Evolutionary conservation across 2,888 invertebrate species (phyloP).

Genomic region (Uropetala carovei): DNA sequence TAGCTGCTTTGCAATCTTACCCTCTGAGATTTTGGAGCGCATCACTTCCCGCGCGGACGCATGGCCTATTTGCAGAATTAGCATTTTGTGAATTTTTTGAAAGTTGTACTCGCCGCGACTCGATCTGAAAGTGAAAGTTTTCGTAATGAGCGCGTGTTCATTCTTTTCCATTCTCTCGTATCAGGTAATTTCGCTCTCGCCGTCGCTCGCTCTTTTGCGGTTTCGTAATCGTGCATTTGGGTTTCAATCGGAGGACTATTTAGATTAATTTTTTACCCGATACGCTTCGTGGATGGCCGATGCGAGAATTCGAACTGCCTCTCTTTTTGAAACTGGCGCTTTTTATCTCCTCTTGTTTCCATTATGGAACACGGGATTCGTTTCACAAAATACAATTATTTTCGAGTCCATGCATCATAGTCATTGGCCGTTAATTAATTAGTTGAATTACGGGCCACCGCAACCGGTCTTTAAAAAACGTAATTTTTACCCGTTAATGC

Average conservation of each 20-base stretch:
- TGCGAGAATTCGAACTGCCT: background rate
- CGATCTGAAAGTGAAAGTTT: background rate
- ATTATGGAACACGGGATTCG: background rate
- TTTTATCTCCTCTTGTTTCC: background rate
- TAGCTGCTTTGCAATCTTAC: background rate
- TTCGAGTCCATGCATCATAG: background rate
- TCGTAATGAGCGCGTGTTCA: background rate
- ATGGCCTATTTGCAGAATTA: too few species aligned
- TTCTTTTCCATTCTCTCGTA: background rate
- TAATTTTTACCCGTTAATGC: slow-evolving; percentile 55
- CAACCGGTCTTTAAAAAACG: background rate
- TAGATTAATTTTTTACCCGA: background rate
- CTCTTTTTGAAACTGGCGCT: background rate
- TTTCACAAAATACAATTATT: slow-evolving; percentile 1
- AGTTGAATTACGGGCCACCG: slow-evolving; percentile 57
- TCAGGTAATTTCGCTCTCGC: background rate
- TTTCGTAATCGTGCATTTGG: background rate
- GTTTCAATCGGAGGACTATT: background rate
- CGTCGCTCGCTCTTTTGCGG: background rate
- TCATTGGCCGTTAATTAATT: slow-evolving; percentile 41
- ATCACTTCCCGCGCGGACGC: background rate
- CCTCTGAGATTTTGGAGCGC: background rate
- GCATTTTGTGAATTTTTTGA: too few species aligned
- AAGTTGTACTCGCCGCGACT: background rate
- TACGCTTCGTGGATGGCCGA: background rate